Evolutionary conservation across 1,140 invertebrate species (phyloP).

Genomic region (Drosophila athabasca): DNA sequence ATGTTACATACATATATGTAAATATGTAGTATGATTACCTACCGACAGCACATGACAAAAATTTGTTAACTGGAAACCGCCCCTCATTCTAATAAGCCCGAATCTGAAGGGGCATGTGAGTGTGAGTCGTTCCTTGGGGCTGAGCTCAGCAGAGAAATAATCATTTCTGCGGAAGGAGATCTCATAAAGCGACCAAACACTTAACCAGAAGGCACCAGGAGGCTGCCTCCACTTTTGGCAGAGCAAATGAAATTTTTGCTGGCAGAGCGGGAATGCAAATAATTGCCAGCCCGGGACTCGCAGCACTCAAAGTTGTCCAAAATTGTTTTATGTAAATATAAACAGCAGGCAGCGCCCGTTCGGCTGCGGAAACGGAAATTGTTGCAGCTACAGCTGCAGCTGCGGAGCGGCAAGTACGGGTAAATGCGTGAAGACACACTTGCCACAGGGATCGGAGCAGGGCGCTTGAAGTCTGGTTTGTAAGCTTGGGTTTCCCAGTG

Average conservation of each 20-base stretch:
- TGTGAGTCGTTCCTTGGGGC: background rate
- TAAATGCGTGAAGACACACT: constrained; percentile 48
- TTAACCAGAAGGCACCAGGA: constrained; percentile 13
- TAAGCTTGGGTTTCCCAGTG: constrained; percentile 54
- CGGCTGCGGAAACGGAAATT: constrained; percentile 74
- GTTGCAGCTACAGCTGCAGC: constrained; percentile 79
- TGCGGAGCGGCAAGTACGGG: constrained; percentile 60
- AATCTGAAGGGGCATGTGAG: constrained; percentile 7
- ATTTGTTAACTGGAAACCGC: constrained; percentile 49
- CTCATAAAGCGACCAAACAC: constrained; percentile 38
- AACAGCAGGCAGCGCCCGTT: constrained; percentile 50
- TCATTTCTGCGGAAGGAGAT: constrained; percentile 19
- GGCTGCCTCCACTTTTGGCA: constrained; percentile 33
- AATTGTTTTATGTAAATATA: constrained; percentile 82
- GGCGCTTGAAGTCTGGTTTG: constrained; percentile 58
- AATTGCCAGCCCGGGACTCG: constrained; percentile 55
- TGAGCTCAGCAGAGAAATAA: constrained; percentile 10
- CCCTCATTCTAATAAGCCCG: constrained; percentile 54
- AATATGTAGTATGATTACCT: constrained; percentile 5
- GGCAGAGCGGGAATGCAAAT: constrained; percentile 63
- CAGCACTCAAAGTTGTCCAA: constrained; percentile 69
- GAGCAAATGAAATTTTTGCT: constrained; percentile 53
- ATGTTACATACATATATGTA: too few species aligned
- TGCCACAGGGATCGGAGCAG: constrained; percentile 14
- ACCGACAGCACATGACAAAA: constrained; percentile 45